phyloP scores from a whole-genome alignment of 2,797 vertebrate species.

The Spondyliosoma cantharus region DNA sequence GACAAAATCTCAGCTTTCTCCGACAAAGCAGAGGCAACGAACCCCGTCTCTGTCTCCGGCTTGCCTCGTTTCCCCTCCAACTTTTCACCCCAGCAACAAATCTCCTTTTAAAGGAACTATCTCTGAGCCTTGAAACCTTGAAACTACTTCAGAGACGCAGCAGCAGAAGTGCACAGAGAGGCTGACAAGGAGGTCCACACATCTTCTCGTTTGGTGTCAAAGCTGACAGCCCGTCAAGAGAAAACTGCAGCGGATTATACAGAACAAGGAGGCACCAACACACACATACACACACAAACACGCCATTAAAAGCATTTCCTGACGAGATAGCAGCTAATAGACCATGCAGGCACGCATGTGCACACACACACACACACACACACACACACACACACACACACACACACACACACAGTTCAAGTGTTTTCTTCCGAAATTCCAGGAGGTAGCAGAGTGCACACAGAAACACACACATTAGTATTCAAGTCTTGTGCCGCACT shows the following conservation, averaged over 20 bases:
- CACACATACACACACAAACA: slow-evolving; percentile 13
- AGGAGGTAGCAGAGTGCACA: not conserved
- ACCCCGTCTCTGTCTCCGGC: slow-evolving; percentile 23
- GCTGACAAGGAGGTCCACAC: slow-evolving; percentile 62
- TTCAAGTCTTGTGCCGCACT: slow-evolving; percentile 28
- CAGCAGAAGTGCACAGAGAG: slow-evolving; percentile 31
- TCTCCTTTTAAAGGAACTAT: slow-evolving; percentile 44
- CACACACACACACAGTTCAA: not conserved
- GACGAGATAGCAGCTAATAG: slow-evolving; percentile 18
- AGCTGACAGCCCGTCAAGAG: slow-evolving; percentile 64
- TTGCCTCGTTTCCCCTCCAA: not conserved
- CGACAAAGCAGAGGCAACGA: slow-evolving; percentile 24
- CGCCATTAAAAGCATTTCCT: slow-evolving; percentile 17
- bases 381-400: slow-evolving; percentile 9
- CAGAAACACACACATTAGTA: slow-evolving; percentile 24
- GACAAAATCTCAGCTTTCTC: slow-evolving; percentile 19
- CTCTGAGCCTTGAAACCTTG: slow-evolving; percentile 38
- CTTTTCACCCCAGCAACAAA: slow-evolving; percentile 46
- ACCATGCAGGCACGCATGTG: not conserved
- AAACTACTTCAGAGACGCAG: slow-evolving; percentile 51
- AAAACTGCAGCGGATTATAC: slow-evolving; percentile 56
- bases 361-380: not conserved
- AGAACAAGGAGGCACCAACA: slow-evolving; percentile 32
- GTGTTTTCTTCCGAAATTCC: slow-evolving; percentile 12
- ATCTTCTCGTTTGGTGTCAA: slow-evolving; percentile 56